phyloP scores from a whole-genome alignment of 2,113 vertebrate species.

The Microcebus lehilahytsara region DNA sequence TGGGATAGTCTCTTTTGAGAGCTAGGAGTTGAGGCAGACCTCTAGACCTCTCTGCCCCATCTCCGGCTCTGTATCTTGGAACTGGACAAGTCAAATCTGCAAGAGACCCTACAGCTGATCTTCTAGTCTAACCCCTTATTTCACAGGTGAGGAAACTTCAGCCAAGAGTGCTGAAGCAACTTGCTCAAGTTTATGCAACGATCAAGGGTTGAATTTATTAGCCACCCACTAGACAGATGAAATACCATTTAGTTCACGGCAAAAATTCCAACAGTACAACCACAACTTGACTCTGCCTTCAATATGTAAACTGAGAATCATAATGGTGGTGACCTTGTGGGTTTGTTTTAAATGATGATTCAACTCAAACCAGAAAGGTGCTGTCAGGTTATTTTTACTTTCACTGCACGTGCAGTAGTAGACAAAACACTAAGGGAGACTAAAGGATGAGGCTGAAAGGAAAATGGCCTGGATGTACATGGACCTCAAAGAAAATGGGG shows the following conservation, averaged over 20 bases:
- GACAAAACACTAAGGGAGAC: neutral
- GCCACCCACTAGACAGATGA: neutral
- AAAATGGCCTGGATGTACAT: neutral
- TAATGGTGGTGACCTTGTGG: neutral
- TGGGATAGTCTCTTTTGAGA: neutral
- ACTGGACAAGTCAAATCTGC: neutral
- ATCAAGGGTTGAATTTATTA: neutral
- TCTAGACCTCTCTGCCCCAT: neutral
- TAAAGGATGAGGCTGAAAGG: neutral
- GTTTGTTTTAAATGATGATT: neutral
- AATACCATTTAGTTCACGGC: neutral
- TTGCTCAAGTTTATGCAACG: neutral
- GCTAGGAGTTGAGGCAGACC: neutral
- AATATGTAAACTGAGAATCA: neutral
- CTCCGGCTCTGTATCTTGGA: neutral
- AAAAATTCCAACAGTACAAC: neutral
- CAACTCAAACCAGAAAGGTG: neutral
- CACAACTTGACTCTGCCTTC: neutral
- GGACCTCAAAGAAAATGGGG: neutral
- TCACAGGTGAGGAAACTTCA: neutral
- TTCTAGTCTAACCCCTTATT: neutral
- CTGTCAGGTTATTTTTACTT: constrained; percentile 11
- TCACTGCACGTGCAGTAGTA: neutral
- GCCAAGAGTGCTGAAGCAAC: neutral
- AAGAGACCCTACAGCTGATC: neutral